A percentile compares a stretch with the other conserved stretches of the same genome.
These are phyloP conservation scores for Emys orbicularis DNA, from an alignment of 2,797 vertebrate genomes.

Conservation along the genomic window DNA sequence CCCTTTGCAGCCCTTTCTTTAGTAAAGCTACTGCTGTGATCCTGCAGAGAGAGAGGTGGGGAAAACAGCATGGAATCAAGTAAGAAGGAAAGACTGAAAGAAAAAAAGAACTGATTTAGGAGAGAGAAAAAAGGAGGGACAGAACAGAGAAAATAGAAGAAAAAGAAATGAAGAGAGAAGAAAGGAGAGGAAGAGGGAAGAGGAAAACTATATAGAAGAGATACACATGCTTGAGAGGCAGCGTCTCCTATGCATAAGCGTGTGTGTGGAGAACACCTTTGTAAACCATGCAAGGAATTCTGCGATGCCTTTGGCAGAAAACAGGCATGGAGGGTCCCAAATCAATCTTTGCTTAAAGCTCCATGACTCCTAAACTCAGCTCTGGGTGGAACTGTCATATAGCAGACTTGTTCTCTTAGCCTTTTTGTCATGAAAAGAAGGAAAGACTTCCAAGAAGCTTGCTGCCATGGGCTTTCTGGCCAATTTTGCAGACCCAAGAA, in stretches of 20 bases:
- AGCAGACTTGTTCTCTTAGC: too few relatives aligned
- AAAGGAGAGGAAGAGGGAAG: neutral
- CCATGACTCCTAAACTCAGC: too few relatives aligned
- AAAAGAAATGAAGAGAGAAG: neutral
- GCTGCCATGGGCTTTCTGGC: neutral
- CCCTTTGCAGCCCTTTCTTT: neutral
- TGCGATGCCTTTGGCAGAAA: too few relatives aligned
- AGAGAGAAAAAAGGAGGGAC: neutral
- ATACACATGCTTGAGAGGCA: neutral
- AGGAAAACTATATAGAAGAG: neutral
- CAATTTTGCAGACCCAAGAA: neutral
- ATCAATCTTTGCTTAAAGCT: too few relatives aligned
- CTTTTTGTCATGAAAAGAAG: neutral
- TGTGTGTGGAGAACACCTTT: too few relatives aligned
- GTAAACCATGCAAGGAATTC: too few relatives aligned
- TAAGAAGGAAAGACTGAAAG: neutral
- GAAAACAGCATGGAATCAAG: neutral
- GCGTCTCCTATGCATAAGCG: too few relatives aligned
- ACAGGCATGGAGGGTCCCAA: too few relatives aligned
- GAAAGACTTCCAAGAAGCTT: neutral
- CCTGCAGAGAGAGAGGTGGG: neutral
- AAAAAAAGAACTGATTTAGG: neutral
- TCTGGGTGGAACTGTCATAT: too few relatives aligned
- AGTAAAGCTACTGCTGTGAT: neutral
- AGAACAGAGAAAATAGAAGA: neutral